Base-by-base conservation (phyloP, 2,888 invertebrate species). In the Caenorhabditis sulstoni region DNA sequence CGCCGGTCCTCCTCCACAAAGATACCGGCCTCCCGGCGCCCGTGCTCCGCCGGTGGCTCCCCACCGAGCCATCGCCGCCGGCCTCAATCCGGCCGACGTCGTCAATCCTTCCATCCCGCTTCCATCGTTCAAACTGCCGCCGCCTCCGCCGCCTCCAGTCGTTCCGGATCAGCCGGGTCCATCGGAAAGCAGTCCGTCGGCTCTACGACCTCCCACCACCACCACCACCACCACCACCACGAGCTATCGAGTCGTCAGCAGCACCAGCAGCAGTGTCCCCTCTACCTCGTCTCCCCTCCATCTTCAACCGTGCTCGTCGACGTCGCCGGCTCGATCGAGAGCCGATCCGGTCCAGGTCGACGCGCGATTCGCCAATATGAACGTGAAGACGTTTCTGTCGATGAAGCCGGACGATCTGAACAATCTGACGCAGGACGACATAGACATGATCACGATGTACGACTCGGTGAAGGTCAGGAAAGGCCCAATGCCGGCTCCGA, bases 51-150 rank as follows among this genome's bases (percentile, higher is more conserved):
- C 29, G 29, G 62, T 76, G 44, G 44, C 76, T 39, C 76, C 76
- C 4, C 76, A 76, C 37, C 49, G 76, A 0, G 76, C 67, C 5
- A 76, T 76, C 1, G 76, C 76, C 1, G 59, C 53, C 1, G 66
- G 66, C 1, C 45, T 74, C 18, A 74, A 74, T 37, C 73, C 73
- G 1, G 73, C 65, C 1, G 73, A 74, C n/a, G 59, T 52, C 7
- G 59, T 47, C 14, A 61, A 47, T 41, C 16, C 59, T 3, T n/a
- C 47, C 14, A 50, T 37, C 1, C 50, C 50, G 7, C 12, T 23
- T 8, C 61, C 61, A 9, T 35, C 50, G 9, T 50, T 16, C 16
- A 45, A 29, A 4, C 1, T 18, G 39, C 41, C 44, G 11, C 7
- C 14, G 18, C 39, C 57, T 16, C n/a, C 3, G 2, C 7, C 4